Percentiles rank a stretch among this genome's conserved stretches.
phyloP scores from a whole-genome alignment of 2,888 invertebrate genomes.

The Eilema sororculum region DNA sequence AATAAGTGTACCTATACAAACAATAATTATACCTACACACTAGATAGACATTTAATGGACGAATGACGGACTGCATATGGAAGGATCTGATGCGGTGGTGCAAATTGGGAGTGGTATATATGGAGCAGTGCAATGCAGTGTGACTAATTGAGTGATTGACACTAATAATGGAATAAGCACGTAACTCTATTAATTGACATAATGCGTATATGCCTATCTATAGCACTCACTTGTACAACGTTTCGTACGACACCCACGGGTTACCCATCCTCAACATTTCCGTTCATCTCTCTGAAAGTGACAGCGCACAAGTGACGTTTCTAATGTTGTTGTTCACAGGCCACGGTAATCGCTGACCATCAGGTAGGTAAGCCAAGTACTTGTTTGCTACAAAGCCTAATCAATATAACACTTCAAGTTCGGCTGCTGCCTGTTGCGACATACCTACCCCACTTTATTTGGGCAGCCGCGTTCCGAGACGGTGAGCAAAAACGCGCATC shows the following conservation, averaged over 20 bases:
- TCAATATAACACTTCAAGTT: neutral
- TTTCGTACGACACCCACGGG: neutral
- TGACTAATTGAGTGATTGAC: no score
- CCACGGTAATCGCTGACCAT: neutral
- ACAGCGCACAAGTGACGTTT: neutral
- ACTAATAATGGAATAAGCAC: no score
- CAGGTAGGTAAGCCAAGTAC: neutral
- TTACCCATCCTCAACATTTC: neutral
- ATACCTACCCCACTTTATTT: neutral
- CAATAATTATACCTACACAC: no score
- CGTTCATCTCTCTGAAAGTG: neutral
- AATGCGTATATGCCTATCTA: no score
- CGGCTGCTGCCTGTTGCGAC: neutral
- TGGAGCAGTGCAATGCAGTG: no score
- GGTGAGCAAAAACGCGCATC: constrained; percentile 9
- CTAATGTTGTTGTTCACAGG: no score
- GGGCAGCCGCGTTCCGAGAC: constrained; percentile 13
- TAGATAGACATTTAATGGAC: no score
- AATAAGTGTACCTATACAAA: neutral
- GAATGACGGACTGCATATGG: no score
- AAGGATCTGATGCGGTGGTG: no score
- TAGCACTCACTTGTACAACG: neutral
- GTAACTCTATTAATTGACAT: no score
- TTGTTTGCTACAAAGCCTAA: neutral
- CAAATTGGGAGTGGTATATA: no score